phyloP scores from a whole-genome alignment of 2,888 invertebrate genomes.

The Prenolepis imparis region DNA sequence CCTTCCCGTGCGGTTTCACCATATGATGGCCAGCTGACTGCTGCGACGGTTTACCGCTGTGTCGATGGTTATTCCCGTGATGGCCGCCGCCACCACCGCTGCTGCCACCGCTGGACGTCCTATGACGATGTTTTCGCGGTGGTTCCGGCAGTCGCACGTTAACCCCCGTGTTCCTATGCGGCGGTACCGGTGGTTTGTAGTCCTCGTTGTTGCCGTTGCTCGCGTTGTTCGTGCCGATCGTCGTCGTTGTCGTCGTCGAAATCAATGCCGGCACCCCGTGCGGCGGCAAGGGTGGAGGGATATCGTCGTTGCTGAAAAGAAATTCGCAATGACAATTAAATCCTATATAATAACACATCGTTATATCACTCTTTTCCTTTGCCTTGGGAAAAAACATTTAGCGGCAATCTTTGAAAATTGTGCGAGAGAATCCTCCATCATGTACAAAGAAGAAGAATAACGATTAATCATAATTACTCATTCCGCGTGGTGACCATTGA shows the following conservation, averaged over 20 bases:
- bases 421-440: background rate
- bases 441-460: background rate
- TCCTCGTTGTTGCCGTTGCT: conserved; percentile 88
- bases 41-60: conserved; percentile 73
- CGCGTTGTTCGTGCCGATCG: conserved; percentile 63
- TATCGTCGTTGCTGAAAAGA: conserved; percentile 84
- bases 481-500: conserved; percentile 74
- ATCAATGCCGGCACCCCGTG: conserved; percentile 85
- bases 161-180: conserved; percentile 92
- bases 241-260: conserved; percentile 68
- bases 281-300: conserved; percentile 87
- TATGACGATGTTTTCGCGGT: conserved; percentile 85
- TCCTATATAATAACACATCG: background rate
- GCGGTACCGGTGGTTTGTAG: conserved; percentile 95
- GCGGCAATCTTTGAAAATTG: background rate
- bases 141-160: conserved; percentile 86
- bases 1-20: conserved; percentile 75
- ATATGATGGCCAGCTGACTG: conserved; percentile 62
- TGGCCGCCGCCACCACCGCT: conserved; percentile 81
- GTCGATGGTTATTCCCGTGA: conserved; percentile 83
- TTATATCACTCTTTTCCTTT: background rate
- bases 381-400: background rate
- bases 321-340: conserved; percentile 21
- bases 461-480: conserved; percentile 76
- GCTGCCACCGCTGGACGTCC: conserved; percentile 83